phyloP scores from a whole-genome alignment of 2,888 invertebrate genomes.

The Rhagium mordax region DNA sequence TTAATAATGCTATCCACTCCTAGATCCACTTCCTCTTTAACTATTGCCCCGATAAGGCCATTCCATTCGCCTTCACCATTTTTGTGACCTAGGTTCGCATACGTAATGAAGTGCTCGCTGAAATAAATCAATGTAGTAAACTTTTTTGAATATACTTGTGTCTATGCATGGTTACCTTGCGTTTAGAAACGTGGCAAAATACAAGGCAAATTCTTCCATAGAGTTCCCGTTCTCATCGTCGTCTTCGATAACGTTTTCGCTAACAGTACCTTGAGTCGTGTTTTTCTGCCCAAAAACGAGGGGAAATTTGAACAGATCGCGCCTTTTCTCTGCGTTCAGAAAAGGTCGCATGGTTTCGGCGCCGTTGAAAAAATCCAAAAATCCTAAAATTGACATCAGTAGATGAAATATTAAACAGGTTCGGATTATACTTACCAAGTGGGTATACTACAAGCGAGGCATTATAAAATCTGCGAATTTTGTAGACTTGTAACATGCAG shows the following conservation, averaged over 20 bases:
- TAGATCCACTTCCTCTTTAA: slow-evolving; percentile 74
- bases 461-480: slow-evolving; percentile 51
- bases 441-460: slow-evolving; percentile 48
- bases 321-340: slow-evolving; percentile 47
- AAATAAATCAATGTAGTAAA: slow-evolving; percentile 12
- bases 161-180: slow-evolving; percentile 43
- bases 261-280: slow-evolving; percentile 24
- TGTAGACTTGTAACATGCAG: slow-evolving; percentile 55
- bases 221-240: slow-evolving; percentile 49
- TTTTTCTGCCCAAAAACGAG: slow-evolving; percentile 52
- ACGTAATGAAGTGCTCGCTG: slow-evolving; percentile 45
- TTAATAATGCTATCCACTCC: slow-evolving; percentile 76
- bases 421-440: slow-evolving; percentile 45
- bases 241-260: slow-evolving; percentile 49
- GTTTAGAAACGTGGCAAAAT: slow-evolving; percentile 48
- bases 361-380: slow-evolving; percentile 46
- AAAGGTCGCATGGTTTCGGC: slow-evolving; percentile 43
- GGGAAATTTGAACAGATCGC: slow-evolving; percentile 51
- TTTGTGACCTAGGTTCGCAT: slow-evolving; percentile 66
- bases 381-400: slow-evolving; percentile 24
- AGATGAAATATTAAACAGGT: no score
- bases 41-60: slow-evolving; percentile 75
- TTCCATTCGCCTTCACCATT: slow-evolving; percentile 74
- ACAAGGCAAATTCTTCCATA: slow-evolving; percentile 48
- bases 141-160: neutral